Conservation (phyloP, 2,113 vertebrate species). For the Cryptotis parvus region DNA sequence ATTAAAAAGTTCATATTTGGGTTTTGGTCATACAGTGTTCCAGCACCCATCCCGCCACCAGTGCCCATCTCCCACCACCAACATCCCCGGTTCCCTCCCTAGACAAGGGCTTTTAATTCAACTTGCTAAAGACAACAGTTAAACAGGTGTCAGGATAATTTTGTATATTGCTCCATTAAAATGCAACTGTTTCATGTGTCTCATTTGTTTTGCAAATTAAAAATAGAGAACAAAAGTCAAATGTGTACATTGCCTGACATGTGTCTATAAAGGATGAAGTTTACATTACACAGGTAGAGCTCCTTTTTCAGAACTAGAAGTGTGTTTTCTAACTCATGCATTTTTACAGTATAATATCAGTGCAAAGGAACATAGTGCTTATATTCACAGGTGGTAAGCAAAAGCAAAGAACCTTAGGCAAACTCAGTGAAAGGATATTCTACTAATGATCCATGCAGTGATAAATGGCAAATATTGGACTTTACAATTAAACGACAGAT, state of each 20-base stretch:
- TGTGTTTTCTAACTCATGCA: background rate
- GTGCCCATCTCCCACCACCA: too few relatives aligned
- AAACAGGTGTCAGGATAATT: background rate
- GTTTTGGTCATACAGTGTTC: too few relatives aligned
- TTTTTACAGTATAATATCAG: background rate
- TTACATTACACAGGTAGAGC: background rate
- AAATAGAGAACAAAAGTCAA: background rate
- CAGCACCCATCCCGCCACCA: too few relatives aligned
- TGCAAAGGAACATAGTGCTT: background rate
- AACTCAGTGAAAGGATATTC: background rate
- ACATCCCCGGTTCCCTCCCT: too few relatives aligned
- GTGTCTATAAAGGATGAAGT: background rate
- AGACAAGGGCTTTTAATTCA: background rate
- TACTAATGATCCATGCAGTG: background rate
- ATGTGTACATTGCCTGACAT: background rate
- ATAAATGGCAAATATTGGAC: background rate
- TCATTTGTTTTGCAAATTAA: background rate
- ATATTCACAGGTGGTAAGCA: background rate
- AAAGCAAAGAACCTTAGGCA: background rate
- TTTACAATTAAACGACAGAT: background rate
- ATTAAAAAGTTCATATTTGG: too few relatives aligned
- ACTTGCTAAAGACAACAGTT: background rate
- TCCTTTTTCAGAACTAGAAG: background rate
- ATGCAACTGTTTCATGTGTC: background rate
- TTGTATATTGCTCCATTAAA: background rate